Percentiles rank a stretch among this genome's conserved stretches.
Evolutionary conservation across 2,888 invertebrate species (phyloP).

Genomic region (Morpho achilles): DNA sequence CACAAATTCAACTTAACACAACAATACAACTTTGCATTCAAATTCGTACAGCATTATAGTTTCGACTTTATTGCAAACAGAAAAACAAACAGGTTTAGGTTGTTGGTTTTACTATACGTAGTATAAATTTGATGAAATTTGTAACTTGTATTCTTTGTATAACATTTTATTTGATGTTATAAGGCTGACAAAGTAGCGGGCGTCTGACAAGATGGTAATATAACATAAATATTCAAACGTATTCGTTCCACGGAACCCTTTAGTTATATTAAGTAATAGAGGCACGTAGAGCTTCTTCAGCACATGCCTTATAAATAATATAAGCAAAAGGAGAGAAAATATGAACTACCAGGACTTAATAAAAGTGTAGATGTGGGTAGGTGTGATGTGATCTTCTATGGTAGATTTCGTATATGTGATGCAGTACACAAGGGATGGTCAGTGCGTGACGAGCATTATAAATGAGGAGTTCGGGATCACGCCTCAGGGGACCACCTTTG

Average conservation of each 20-base stretch:
- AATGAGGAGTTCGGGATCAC: constrained; percentile 73
- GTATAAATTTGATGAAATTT: too few relatives aligned
- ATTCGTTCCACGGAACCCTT: background rate
- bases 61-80: too few relatives aligned
- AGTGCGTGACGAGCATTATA: constrained; percentile 77
- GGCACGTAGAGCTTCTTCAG: constrained; percentile 24
- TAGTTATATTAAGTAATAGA: constrained; percentile 16
- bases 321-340: constrained; percentile 22
- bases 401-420: constrained; percentile 49
- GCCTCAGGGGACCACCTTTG: constrained; percentile 69
- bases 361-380: constrained; percentile 32
- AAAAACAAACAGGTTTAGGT: too few relatives aligned
- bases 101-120: too few relatives aligned
- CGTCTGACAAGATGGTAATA: too few relatives aligned
- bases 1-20: too few relatives aligned
- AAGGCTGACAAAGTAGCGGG: too few relatives aligned
- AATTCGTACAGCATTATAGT: too few relatives aligned
- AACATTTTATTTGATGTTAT: too few relatives aligned
- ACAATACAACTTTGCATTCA: too few relatives aligned
- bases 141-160: too few relatives aligned
- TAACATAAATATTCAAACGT: too few relatives aligned
- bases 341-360: constrained; percentile 30
- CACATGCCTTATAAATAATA: constrained; percentile 27
- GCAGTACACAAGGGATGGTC: constrained; percentile 73
- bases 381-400: constrained; percentile 31